These are phyloP conservation scores for Dunckerocampus dactyliophorus DNA, from an alignment of 2,113 vertebrate genomes.

Conservation along the genomic window DNA sequence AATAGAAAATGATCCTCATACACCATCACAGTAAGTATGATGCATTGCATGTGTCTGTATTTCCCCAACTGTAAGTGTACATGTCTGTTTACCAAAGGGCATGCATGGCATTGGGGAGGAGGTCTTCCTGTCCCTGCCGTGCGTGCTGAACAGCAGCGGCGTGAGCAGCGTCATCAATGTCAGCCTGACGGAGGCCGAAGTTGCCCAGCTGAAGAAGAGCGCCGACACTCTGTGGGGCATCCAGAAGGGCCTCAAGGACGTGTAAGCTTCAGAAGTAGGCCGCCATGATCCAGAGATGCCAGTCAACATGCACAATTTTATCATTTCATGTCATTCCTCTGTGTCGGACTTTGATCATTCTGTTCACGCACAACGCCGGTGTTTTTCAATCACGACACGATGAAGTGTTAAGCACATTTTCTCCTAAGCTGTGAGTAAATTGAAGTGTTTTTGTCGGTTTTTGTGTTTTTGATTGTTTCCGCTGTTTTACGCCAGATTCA, in stretches of 20 bases:
- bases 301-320: background rate
- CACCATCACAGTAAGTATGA: too few relatives aligned
- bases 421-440: background rate
- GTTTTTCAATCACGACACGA: constrained; percentile 10
- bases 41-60: too few relatives aligned
- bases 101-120: constrained; percentile 89
- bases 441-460: constrained; percentile 11
- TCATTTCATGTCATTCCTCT: background rate
- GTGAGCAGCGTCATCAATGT: constrained; percentile 88
- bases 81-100: constrained; percentile 67
- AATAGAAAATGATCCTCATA: too few relatives aligned
- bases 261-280: constrained; percentile 56
- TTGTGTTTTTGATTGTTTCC: too few relatives aligned
- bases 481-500: background rate
- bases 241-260: constrained; percentile 92
- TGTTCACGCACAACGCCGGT: constrained; percentile 21
- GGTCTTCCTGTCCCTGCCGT: constrained; percentile 93
- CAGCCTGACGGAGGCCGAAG: constrained; percentile 85
- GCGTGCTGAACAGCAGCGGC: constrained; percentile 80
- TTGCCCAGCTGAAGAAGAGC: constrained; percentile 85
- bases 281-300: constrained; percentile 9
- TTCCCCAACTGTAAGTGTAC: background rate
- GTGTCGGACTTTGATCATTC: background rate
- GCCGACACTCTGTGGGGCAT: constrained; percentile 89
- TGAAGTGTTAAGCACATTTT: background rate